Evolutionary conservation across 2,888 invertebrate genomes (phyloP).

Genomic region (Didymodactylos carnosus): DNA sequence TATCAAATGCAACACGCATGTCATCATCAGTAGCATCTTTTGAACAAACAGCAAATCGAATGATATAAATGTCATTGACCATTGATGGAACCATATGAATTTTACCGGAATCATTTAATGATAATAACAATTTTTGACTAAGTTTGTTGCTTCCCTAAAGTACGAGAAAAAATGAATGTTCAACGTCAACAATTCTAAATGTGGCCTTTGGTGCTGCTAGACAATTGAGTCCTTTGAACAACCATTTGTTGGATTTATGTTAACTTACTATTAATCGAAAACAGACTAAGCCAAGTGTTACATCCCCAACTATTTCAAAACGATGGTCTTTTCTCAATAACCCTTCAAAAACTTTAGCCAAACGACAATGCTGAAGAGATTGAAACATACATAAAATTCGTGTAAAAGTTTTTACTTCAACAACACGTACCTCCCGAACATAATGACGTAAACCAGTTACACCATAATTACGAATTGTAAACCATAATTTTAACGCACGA

Average conservation of each 20-base stretch:
- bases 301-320: slow-evolving; percentile 77
- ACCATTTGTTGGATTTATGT: neutral
- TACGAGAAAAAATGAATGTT: neutral
- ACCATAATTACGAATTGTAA: slow-evolving; percentile 77
- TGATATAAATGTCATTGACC: slow-evolving; percentile 68
- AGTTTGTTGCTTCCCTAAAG: slow-evolving; percentile 46
- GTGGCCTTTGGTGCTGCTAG: no score
- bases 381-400: neutral
- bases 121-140: slow-evolving; percentile 71
- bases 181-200: neutral
- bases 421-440: slow-evolving; percentile 42
- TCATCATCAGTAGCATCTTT: slow-evolving; percentile 65
- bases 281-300: slow-evolving; percentile 63
- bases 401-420: neutral
- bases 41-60: slow-evolving; percentile 76
- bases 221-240: no score
- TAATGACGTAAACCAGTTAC: slow-evolving; percentile 77
- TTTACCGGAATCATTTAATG: slow-evolving; percentile 78
- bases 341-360: slow-evolving; percentile 70
- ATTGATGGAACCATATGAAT: slow-evolving; percentile 88
- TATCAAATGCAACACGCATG: slow-evolving; percentile 40
- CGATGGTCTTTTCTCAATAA: slow-evolving; percentile 58
- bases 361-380: slow-evolving; percentile 48
- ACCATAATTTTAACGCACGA: slow-evolving; percentile 86
- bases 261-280: slow-evolving; percentile 56